Conservation (phyloP, 2,113 vertebrate genomes). For the Myotis brandtii region DNA sequence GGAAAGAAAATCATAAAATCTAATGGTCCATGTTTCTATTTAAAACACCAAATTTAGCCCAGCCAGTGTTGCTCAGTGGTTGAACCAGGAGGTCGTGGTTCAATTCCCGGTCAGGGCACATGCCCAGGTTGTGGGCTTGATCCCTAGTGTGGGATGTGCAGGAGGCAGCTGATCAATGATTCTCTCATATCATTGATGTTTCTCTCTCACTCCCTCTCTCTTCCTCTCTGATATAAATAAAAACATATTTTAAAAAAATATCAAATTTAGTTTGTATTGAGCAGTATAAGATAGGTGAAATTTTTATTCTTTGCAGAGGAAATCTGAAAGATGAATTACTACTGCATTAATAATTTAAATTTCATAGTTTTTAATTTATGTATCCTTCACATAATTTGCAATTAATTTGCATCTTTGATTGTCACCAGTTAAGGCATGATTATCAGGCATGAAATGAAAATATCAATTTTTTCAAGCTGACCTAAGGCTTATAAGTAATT, state of each 20-base stretch:
- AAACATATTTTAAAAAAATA: neutral
- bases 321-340: neutral
- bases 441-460: slow-evolving; percentile 60
- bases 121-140: no score
- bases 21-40: neutral
- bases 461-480: slow-evolving; percentile 45
- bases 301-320: neutral
- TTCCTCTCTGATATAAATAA: no score
- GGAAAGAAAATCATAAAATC: neutral
- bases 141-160: no score
- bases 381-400: neutral
- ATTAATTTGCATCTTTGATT: slow-evolving; percentile 56
- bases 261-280: neutral
- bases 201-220: no score
- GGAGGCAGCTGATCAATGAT: no score
- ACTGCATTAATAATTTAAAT: slow-evolving; percentile 35
- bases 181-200: no score
- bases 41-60: neutral
- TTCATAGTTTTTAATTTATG: slow-evolving; percentile 48
- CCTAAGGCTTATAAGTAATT: slow-evolving; percentile 30
- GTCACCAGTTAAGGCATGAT: slow-evolving; percentile 34
- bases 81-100: no score
- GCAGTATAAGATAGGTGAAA: neutral
- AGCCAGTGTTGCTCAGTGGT: no score
- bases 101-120: no score